Evolutionary conservation across 2,888 invertebrate genomes (phyloP).

Genomic region (Pocota personata): DNA sequence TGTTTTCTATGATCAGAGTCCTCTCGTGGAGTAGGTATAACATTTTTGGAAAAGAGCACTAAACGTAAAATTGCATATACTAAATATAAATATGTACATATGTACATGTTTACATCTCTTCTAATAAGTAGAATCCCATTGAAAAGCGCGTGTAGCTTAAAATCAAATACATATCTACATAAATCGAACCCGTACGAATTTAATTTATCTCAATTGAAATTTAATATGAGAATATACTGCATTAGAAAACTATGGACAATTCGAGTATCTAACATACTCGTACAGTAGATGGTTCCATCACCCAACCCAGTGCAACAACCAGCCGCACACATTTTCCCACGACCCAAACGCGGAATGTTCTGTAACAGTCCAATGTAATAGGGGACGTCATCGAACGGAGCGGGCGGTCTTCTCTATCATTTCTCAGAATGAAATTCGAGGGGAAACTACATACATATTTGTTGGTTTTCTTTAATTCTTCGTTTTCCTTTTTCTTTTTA

Average conservation of each 20-base stretch:
- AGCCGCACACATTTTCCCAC: conserved; percentile 37
- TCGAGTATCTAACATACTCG: background rate
- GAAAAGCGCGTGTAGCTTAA: background rate
- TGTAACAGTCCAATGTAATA: conserved; percentile 35
- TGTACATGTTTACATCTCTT: background rate
- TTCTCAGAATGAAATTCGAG: conserved; percentile 52
- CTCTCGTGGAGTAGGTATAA: no score
- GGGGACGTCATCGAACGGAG: conserved; percentile 29
- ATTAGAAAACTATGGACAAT: conserved; percentile 2
- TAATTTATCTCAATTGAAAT: conserved; percentile 43
- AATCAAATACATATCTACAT: background rate
- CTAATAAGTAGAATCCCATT: background rate
- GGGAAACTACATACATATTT: conserved; percentile 35
- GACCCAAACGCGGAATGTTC: conserved; percentile 22
- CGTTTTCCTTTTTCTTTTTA: conserved; percentile 12
- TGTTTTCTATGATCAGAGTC: no score
- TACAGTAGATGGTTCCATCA: background rate
- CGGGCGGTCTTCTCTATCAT: conserved; percentile 42
- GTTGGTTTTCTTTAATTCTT: conserved; percentile 30
- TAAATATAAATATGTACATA: background rate
- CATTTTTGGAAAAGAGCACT: background rate
- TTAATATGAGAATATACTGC: background rate
- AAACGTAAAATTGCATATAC: background rate
- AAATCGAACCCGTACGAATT: conserved; percentile 7
- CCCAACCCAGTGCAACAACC: background rate